Conservation (phyloP, 2,113 vertebrate species). For the Zosterops hypoxanthus region DNA sequence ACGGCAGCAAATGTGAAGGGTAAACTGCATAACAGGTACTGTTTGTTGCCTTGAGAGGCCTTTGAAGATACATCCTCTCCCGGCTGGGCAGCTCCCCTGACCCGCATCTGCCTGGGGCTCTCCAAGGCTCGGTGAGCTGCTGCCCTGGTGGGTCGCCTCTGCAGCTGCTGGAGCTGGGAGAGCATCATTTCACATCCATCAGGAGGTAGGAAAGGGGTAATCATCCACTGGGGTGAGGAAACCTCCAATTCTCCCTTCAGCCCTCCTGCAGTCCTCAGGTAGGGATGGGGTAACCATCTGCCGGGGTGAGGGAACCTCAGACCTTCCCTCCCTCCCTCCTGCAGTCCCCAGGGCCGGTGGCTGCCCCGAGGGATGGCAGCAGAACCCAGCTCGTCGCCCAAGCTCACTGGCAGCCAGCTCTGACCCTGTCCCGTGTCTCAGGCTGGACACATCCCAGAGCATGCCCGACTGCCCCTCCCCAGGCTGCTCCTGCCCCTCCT, state of each 20-base stretch:
- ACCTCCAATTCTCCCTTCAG: not conserved
- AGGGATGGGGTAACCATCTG: not conserved
- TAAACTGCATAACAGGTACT: constrained; percentile 1
- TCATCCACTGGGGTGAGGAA: no score
- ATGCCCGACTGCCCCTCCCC: not conserved
- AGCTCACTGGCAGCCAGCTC: not conserved
- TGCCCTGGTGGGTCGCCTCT: not conserved
- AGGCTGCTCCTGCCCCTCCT: not conserved
- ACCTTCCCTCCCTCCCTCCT: not conserved
- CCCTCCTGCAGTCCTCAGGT: not conserved
- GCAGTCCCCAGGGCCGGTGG: not conserved
- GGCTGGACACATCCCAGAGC: not conserved
- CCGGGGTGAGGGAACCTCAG: fast-evolving
- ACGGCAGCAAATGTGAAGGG: not conserved
- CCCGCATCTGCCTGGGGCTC: not conserved
- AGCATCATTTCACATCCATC: fast-evolving
- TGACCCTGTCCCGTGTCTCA: not conserved
- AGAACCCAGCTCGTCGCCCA: fast-evolving
- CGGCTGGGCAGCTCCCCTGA: not conserved
- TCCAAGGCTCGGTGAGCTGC: fast-evolving
- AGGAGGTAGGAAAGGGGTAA: not conserved
- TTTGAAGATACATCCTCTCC: not conserved
- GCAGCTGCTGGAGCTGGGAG: not conserved
- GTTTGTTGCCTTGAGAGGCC: not conserved
- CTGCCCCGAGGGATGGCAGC: fast-evolving